Evolutionary conservation across 2,113 vertebrate genomes (phyloP).

Genomic region (Macrotis lagotis): DNA sequence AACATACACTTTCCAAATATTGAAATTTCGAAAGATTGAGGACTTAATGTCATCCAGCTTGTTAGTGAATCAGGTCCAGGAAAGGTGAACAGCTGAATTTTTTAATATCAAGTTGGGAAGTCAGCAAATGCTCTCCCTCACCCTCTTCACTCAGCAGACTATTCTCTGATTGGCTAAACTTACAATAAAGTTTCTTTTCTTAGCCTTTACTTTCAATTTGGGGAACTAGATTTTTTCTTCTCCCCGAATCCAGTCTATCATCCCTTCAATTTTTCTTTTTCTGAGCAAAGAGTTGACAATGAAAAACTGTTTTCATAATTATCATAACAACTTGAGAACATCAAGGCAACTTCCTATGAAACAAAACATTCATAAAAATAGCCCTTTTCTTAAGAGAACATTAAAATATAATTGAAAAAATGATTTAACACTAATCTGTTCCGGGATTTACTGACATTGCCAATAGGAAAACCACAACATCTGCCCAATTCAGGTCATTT

Average conservation of each 20-base stretch:
- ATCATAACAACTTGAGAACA: neutral
- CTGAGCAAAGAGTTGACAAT: neutral
- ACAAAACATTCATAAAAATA: neutral
- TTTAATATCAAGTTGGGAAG: conserved; percentile 51
- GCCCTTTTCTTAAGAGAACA: neutral
- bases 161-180: conserved; percentile 34
- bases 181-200: neutral
- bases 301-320: neutral
- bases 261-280: neutral
- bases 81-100: conserved; percentile 52
- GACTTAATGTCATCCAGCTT: conserved; percentile 65
- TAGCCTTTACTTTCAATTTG: conserved; percentile 27
- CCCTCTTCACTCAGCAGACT: conserved; percentile 45
- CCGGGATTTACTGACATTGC: neutral
- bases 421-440: neutral
- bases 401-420: neutral
- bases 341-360: neutral
- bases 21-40: conserved; percentile 54
- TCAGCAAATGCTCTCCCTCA: conserved; percentile 11
- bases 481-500: neutral
- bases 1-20: conserved; percentile 38
- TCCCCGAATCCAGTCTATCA: neutral
- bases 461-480: neutral
- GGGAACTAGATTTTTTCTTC: neutral
- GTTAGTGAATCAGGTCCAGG: conserved; percentile 50